Conservation (phyloP, 2,797 vertebrate species). For the Hydrolagus colliei region DNA sequence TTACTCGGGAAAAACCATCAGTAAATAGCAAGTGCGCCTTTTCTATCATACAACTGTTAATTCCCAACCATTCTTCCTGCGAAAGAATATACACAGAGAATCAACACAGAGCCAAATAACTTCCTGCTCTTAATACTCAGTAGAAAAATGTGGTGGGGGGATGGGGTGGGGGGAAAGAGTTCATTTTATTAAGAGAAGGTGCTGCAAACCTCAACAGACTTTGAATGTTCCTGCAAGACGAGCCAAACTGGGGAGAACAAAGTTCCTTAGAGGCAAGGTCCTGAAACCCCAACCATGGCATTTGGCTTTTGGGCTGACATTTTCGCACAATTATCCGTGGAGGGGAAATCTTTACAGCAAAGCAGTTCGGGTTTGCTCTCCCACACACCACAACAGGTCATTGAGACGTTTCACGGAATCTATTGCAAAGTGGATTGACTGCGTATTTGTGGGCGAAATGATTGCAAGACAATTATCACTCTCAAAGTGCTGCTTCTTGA, state of each 20-base stretch:
- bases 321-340: slow-evolving; percentile 1
- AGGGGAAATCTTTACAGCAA: background rate
- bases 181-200: slow-evolving; percentile 16
- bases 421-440: background rate
- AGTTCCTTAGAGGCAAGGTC: background rate
- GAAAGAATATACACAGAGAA: background rate
- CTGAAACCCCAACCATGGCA: background rate
- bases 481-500: too few species aligned
- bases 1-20: background rate
- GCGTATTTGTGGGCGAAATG: too few species aligned
- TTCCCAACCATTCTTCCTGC: background rate
- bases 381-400: too few species aligned
- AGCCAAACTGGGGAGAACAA: background rate
- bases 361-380: background rate
- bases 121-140: background rate
- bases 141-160: background rate
- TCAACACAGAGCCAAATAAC: background rate
- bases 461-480: too few species aligned
- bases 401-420: background rate
- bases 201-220: background rate
- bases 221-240: background rate
- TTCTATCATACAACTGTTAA: background rate
- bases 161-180: background rate
- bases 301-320: background rate
- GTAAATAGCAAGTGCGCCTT: background rate